Base-by-base conservation (phyloP, 53 echinoderm and acorn worm genomes). In the Temnopleurus reevesii region DNA sequence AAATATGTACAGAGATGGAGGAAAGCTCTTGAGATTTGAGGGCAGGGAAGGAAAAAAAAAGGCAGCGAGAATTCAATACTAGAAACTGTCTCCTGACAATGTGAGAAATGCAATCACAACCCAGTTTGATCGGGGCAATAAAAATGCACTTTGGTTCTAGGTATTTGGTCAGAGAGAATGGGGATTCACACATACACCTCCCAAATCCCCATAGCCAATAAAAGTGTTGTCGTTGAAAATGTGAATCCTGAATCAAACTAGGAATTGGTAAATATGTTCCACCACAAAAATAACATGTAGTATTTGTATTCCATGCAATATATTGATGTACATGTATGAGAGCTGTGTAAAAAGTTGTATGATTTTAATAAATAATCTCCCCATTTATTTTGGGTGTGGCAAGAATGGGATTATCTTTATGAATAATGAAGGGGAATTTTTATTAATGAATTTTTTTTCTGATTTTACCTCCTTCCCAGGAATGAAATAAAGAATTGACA, bases 111-210 rank as follows among this genome's bases (percentile, higher is more conserved):
- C 49, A 27, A 79, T 79, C 79, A 79, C 26, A 4, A n/a, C 3
- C 79, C 3, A 43, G 29, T 49, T 47, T 2, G 54, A 35, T 17
- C 21, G 12, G 21, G 36, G 83, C 83, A 56, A 83, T 83, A 56
- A 82, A 82, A 82, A 82, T 55, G 82, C 82, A 82, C 82, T 82
- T 82, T 82, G 66, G 2, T n/a, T n/a, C n/a, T n/a, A n/a, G n/a
- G n/a, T 51, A 51, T 51, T 8, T 10, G 15, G 8, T 1, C 10
- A 38, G 83, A 83, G 41, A n/a, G 38, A 83, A 12, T 54, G 5
- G 80, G 31, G 80, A 80, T 46, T 28, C 51, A 51, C 51, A 28
- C 46, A 46, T 47, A 3, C 51, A 15, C 29, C 36, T 28, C 46
- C 29, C 46, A 80, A 51, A 80, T 46, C 80, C 46, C 47, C 49